Evolutionary conservation across 2,888 invertebrate species (phyloP).

Genomic region (Ichneumon xanthorius): DNA sequence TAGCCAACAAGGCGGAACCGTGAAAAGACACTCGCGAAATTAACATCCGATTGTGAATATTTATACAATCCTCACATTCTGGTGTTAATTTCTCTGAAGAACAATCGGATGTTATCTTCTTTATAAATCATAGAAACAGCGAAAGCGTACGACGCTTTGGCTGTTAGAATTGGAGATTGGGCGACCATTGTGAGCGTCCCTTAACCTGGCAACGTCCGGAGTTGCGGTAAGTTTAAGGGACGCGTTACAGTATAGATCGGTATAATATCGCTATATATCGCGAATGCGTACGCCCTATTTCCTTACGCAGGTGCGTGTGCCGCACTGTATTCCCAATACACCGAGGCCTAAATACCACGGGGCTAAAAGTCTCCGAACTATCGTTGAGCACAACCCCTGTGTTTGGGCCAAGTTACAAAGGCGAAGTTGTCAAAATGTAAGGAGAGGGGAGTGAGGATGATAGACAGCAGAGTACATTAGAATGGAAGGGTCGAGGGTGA

Average conservation of each 20-base stretch:
- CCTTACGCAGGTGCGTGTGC: not conserved
- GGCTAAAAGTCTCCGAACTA: conserved; percentile 39
- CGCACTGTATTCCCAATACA: conserved; percentile 9
- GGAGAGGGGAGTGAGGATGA: conserved; percentile 23
- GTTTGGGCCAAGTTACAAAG: conserved; percentile 37
- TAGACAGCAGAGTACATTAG: conserved; percentile 45
- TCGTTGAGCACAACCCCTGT: conserved; percentile 1
- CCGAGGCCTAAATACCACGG: conserved; percentile 27
- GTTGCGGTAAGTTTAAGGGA: no score
- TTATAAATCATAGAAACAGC: no score
- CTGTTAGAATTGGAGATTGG: no score
- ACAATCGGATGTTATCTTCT: no score
- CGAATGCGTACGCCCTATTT: not conserved
- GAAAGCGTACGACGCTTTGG: no score
- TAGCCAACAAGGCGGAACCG: no score
- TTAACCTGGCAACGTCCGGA: no score
- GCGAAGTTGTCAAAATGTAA: conserved; percentile 45
- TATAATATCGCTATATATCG: not conserved
- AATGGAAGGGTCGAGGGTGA: conserved; percentile 39
- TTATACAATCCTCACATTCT: no score
- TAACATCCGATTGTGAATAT: no score
- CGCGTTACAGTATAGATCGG: not conserved
- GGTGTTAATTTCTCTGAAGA: no score
- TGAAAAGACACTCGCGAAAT: no score
- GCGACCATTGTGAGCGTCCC: no score